Evolutionary conservation across 2,797 vertebrate genomes (phyloP).

Genomic region (Hoplostethus atlanticus): DNA sequence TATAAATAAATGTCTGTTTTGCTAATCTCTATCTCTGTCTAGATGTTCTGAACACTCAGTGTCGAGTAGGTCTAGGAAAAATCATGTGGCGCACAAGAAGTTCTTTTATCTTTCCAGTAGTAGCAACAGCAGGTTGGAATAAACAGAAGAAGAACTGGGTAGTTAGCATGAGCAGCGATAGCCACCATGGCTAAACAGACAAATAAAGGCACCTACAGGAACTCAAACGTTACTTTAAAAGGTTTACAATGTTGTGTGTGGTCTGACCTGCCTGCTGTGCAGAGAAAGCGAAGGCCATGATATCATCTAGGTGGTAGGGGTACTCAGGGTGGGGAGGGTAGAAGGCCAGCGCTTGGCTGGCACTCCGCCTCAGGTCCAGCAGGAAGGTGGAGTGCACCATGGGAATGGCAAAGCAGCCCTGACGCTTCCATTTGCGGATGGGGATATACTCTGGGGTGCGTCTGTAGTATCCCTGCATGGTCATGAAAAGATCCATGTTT

Average conservation of each 20-base stretch:
- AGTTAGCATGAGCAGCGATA: too few species aligned
- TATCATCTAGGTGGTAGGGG: slow-evolving; percentile 90
- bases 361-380: slow-evolving; percentile 88
- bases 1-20: too few species aligned
- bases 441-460: slow-evolving; percentile 89
- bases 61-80: too few species aligned
- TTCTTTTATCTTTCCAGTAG: too few species aligned
- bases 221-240: too few species aligned
- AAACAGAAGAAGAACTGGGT: too few species aligned
- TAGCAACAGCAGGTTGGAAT: too few species aligned
- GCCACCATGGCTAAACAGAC: too few species aligned
- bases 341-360: slow-evolving; percentile 84
- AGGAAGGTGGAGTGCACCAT: slow-evolving; percentile 93
- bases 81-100: too few species aligned
- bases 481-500: background rate
- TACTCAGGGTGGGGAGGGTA: slow-evolving; percentile 88
- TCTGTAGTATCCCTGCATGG: slow-evolving; percentile 89
- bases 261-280: slow-evolving; percentile 87
- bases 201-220: too few species aligned
- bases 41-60: too few species aligned
- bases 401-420: slow-evolving; percentile 89
- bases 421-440: slow-evolving; percentile 88
- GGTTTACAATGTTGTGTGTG: background rate
- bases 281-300: slow-evolving; percentile 92
- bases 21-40: too few species aligned